phyloP scores from a whole-genome alignment of 2,113 vertebrate genomes.

The Aythya baeri region DNA sequence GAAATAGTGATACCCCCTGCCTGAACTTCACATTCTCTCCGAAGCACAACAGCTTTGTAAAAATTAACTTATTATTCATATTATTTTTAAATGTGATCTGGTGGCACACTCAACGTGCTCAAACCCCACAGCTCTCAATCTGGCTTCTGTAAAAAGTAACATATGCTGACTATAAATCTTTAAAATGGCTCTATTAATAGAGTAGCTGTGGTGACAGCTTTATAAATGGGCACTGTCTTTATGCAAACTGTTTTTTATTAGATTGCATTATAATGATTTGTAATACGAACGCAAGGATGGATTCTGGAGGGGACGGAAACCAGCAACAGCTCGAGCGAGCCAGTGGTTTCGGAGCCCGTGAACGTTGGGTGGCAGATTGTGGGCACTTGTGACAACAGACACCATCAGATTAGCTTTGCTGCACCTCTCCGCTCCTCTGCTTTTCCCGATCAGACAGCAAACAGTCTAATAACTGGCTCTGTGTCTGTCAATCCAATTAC shows the following conservation, averaged over 20 bases:
- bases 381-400: slow-evolving; percentile 1
- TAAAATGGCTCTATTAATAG: slow-evolving; percentile 77
- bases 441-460: slow-evolving; percentile 64
- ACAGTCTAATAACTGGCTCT: slow-evolving; percentile 66
- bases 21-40: background rate
- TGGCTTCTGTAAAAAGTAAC: slow-evolving; percentile 72
- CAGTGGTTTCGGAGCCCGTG: background rate
- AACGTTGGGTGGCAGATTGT: background rate
- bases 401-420: slow-evolving; percentile 56
- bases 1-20: background rate
- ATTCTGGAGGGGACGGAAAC: background rate
- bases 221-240: slow-evolving; percentile 76
- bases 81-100: slow-evolving; percentile 33
- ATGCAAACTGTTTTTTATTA: slow-evolving; percentile 70
- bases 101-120: slow-evolving; percentile 38
- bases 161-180: slow-evolving; percentile 78
- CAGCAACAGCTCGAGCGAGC: background rate
- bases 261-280: slow-evolving; percentile 50
- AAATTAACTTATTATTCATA: background rate
- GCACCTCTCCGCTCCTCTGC: slow-evolving; percentile 58
- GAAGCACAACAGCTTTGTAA: background rate
- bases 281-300: slow-evolving; percentile 19
- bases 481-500: slow-evolving; percentile 75
- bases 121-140: slow-evolving; percentile 68
- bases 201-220: slow-evolving; percentile 75